Conservation (phyloP, 1,140 invertebrate species). For the Phortica variegata region DNA sequence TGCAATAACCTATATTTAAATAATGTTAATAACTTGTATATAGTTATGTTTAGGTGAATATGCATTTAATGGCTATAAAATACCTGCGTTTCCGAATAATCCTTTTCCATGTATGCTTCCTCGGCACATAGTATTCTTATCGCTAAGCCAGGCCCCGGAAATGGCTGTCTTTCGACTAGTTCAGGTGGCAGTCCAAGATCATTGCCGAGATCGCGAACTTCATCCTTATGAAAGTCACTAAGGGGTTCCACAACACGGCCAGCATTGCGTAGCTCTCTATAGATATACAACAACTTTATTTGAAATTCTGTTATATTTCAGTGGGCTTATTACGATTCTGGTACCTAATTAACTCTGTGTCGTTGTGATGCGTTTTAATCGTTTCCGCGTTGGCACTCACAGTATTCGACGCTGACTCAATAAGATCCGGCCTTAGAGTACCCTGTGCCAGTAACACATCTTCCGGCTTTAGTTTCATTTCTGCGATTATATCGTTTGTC, state of each 20-base stretch:
- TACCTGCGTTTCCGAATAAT: conserved; percentile 92
- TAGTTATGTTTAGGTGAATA: neutral
- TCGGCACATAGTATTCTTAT: conserved; percentile 95
- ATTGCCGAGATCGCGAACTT: conserved; percentile 83
- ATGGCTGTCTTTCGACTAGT: conserved; percentile 93
- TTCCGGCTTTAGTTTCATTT: conserved; percentile 80
- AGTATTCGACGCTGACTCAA: conserved; percentile 91
- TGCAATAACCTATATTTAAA: conserved; percentile 81
- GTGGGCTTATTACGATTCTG: too few species aligned
- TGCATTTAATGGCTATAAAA: neutral
- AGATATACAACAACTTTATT: too few species aligned
- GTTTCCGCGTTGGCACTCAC: conserved; percentile 87
- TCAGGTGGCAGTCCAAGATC: conserved; percentile 86
- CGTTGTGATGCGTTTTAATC: conserved; percentile 99
- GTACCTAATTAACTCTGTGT: conserved; percentile 90
- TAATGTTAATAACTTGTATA: conserved; percentile 3
- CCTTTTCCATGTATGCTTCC: conserved; percentile 92
- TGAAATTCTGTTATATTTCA: too few species aligned
- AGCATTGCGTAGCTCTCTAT: conserved; percentile 70
- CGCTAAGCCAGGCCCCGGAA: conserved; percentile 93
- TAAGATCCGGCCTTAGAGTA: conserved; percentile 94
- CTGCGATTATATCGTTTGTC: conserved; percentile 78
- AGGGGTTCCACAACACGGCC: conserved; percentile 96
- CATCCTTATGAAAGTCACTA: conserved; percentile 99
- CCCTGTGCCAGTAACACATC: conserved; percentile 87